Base-by-base conservation (phyloP, 1,140 invertebrate species). In the Aphaenogaster rudis region DNA sequence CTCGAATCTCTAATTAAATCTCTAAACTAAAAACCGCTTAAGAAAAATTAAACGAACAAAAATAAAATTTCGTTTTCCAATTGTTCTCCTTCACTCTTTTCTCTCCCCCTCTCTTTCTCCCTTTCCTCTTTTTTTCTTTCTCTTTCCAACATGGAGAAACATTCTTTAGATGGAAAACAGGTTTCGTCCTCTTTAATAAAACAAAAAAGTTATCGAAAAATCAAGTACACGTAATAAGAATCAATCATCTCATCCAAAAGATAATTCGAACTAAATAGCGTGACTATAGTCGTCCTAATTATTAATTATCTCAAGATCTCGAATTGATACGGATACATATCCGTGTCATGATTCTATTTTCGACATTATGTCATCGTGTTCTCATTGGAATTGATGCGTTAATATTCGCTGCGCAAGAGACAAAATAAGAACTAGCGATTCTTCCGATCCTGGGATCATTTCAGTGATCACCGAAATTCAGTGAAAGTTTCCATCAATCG, bases 401-500 rank as follows among this genome's bases (percentile, higher is more conserved):
- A 33, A 28, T 13, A 42, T 59, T 21, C 11, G 48, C 8, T 9
- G 1, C 13, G 11, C 15, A 9, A 61, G 6, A 74, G 15, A 4
- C n/a, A 33, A 45, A 45, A 52, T 50, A 28, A 71, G 7, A 45
- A 36, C 0, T 39, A 28, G 36, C 7, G 42, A 72, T 72, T 8
- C 5, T 33, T 2, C 9, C n/a, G 42, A 57, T 39, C 7, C 33
- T 17, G 3, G 11, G 13, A 76, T 39, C 13, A 13, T 61, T 54
- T 67, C 50, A 59, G 11, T 33, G 17, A 66, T 54, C 52, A 15
- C 82, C 91, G 80, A 86, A 90, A 89, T 88, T 86, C 88, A 94
- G 94, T 93, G 94, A 94, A 95, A 95, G 94, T 94, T 67, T 82
- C 39, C 66, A 87, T 92, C 78, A 88, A 93, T 90, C 67, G 64